Base-by-base conservation (phyloP, 2,113 vertebrate genomes). In the Tricholaema leucomelas region DNA sequence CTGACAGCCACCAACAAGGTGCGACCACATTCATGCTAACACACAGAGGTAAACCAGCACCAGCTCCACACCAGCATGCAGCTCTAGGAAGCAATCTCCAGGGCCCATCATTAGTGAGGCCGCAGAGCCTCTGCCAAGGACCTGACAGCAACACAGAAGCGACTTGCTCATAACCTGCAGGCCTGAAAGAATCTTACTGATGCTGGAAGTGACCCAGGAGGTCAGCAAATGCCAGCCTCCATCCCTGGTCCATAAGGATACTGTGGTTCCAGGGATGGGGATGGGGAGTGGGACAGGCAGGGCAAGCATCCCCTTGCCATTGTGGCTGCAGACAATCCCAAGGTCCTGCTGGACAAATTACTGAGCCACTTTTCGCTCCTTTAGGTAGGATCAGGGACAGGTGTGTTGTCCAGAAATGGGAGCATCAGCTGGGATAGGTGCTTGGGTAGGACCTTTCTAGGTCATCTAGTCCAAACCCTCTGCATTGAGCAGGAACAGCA, bases 21-120 rank as follows among this genome's bases (percentile, higher is more conserved):
- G 91, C 91, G 91, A 95, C 96, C 97, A 96, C 97, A 98, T 98
- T 98, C 98, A 98, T 98, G 98, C 98, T 97, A 97, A 98, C 97
- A 97, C 96, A 98, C 97, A 98, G 92, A 97, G 94, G 93, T 94
- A 93, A 95, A 97, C 94, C 91, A 96, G 97, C 54, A 91, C 93
- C 69, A 89, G 93, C 93, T 81, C 84, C 91, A 92, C 40, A 92
- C 67, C 90, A 94, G 96, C 97, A 97, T 97, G 98, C 98, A 98
- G 97, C 97, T 95, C 66, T 4, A 96, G 96, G 92, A 98, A 95
- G 96, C 93, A 83, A 97, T 97, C 96, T 97, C 95, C 91, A 77
- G 23, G 27, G 96, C 95, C 97, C 96, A 46, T 96, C 67, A 97
- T 98, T 97, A 97, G 97, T 97, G 90, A 95, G 74, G 83, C 42